Percentiles rank a stretch among this genome's conserved stretches.
Conservation (phyloP, 1,140 invertebrate genomes). For the Zaprionus lachaisei region DNA sequence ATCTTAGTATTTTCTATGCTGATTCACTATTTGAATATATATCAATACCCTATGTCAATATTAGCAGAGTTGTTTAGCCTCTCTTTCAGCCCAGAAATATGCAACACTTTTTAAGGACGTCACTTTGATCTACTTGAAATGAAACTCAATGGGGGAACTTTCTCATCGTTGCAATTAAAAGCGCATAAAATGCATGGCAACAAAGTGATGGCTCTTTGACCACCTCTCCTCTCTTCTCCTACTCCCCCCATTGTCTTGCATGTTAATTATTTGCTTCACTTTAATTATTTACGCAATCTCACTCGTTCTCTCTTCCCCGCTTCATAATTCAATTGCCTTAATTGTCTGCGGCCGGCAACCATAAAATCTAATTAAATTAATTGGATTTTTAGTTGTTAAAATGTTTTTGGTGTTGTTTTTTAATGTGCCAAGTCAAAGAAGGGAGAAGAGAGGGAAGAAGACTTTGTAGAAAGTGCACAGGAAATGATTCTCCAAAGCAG, state of each 20-base stretch:
- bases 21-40: too few relatives aligned
- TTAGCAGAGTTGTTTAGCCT: not conserved
- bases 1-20: too few relatives aligned
- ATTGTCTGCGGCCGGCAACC: slow-evolving; percentile 55
- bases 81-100: slow-evolving; percentile 35
- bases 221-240: not conserved
- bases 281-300: slow-evolving; percentile 64
- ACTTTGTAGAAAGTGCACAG: slow-evolving; percentile 67
- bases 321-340: slow-evolving; percentile 81
- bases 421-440: not conserved
- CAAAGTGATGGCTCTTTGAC: slow-evolving; percentile 33
- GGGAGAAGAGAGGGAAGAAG: not conserved
- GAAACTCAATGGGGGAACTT: slow-evolving; percentile 10
- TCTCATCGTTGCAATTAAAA: slow-evolving; percentile 63
- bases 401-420: slow-evolving; percentile 42
- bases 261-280: slow-evolving; percentile 48
- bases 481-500: slow-evolving; percentile 60
- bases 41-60: too few relatives aligned
- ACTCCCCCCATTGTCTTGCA: not conserved
- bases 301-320: slow-evolving; percentile 24
- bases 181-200: slow-evolving; percentile 65
- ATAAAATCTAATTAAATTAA: slow-evolving; percentile 78
- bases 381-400: slow-evolving; percentile 62
- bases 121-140: not conserved
- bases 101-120: slow-evolving; percentile 12